phyloP scores from a whole-genome alignment of 1,140 invertebrate genomes.

The Telenomus remus region DNA sequence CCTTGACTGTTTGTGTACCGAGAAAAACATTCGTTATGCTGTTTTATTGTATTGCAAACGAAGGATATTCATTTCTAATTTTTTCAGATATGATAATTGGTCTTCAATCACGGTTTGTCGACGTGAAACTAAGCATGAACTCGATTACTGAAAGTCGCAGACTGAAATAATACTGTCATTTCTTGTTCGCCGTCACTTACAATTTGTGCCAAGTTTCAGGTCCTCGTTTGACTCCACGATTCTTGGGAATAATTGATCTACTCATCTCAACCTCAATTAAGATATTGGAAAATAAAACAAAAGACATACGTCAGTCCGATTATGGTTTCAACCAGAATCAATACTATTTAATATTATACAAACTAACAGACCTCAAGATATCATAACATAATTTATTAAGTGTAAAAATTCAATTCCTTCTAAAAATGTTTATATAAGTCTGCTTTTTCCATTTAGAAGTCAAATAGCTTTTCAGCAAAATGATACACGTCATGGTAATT shows the following conservation, averaged over 20 bases:
- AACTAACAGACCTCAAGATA: conserved; percentile 21
- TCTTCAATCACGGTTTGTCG: not conserved
- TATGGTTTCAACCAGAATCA: conserved; percentile 10
- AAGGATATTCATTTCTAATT: not conserved
- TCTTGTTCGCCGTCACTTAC: conserved; percentile 3
- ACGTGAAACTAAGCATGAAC: not conserved
- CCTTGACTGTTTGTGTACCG: too few relatives aligned
- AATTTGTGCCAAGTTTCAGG: conserved; percentile 5
- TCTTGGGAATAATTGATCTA: conserved; percentile 16
- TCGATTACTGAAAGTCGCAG: conserved; percentile 8
- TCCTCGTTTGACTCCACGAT: not conserved
- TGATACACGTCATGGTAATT: too few relatives aligned
- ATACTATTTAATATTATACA: conserved; percentile 22
- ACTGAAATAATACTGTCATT: conserved; percentile 2
- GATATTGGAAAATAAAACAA: conserved; percentile 4
- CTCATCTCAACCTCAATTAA: conserved; percentile 29
- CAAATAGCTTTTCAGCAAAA: too few relatives aligned
- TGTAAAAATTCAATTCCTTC: too few relatives aligned
- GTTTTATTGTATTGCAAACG: not conserved
- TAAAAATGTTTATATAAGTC: too few relatives aligned
- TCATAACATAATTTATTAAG: not conserved
- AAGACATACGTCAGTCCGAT: conserved; percentile 6
- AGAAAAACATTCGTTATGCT: too few relatives aligned
- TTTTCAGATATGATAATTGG: too few relatives aligned
- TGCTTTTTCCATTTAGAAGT: too few relatives aligned